Evolutionary conservation across 2,797 vertebrate genomes (phyloP).

Genomic region (Morelia viridis): DNA sequence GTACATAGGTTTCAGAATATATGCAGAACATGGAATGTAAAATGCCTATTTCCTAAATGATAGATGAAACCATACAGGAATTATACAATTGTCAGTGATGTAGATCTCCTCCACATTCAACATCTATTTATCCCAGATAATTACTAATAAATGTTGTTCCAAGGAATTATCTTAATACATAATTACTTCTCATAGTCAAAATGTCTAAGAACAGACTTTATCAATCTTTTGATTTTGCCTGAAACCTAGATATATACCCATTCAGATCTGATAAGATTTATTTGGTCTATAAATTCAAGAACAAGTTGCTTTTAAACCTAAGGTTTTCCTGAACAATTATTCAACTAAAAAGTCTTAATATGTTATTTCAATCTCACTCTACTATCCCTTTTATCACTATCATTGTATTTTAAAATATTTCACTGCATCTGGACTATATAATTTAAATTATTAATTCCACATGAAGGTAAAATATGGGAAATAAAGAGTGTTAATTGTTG

Average conservation of each 20-base stretch:
- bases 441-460: no score
- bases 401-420: not conserved
- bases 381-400: not conserved
- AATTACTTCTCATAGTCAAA: not conserved
- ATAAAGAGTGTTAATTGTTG: not conserved
- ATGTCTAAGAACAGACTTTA: not conserved
- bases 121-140: no score
- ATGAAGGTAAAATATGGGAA: not conserved
- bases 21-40: no score
- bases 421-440: no score
- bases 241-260: not conserved
- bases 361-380: not conserved
- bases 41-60: no score
- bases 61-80: no score
- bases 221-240: not conserved
- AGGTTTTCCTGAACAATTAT: no score
- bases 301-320: not conserved
- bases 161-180: not conserved
- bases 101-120: no score
- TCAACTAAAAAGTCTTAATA: no score
- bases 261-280: not conserved
- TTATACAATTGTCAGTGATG: no score
- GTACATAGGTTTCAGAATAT: no score
- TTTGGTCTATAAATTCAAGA: not conserved
- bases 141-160: no score